Evolutionary conservation across 2,888 invertebrate species (phyloP), one percentile per base, ranked within the genome.

Genomic region (Pycnomerus fuliginosus): DNA sequence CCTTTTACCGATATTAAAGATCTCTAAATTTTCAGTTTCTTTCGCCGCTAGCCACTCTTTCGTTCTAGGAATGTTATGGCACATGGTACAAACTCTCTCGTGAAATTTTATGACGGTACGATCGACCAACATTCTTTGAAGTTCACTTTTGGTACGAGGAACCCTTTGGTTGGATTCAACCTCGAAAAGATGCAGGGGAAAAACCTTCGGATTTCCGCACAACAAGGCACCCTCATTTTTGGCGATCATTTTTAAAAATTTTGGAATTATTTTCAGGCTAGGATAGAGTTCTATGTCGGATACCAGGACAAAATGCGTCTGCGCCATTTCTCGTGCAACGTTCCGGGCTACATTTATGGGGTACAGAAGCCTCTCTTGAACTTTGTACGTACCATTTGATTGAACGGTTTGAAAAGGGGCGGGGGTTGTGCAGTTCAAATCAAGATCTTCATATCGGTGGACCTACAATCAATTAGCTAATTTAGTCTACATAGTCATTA

Each of bases 231-330:
- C 33, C 7, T 50, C 44, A 30, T 58, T 50, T n/a, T 44, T 23
- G 11, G 35, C 42, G 1, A 56, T 51, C 42, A 65, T 59, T 3
- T 36, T 17, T 23, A 67, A 23, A 36, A 67, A 67, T 16, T 58
- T 53, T 15, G 38, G 32, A 3, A 62, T 56, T 36, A 66, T 60
- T 39, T 64, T 47, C 15, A 46, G 52, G 0, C 61, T 57, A 1
- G 66, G 65, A 42, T 65, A 67, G 8, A 67, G 44, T 43, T 67
- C 67, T 16, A 67, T 66, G 39, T 67, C 67, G 1, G 62, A 62
- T 3, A 66, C 61, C 23, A 67, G 61, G 12, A 66, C 54, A 27
- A 64, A 67, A 40, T 67, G 53, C 1, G 66, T 67, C 42, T 56
- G 58, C 3, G 63, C 60, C 7, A 55, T 50, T 29, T 58, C 23